Base-by-base conservation (phyloP, 2,888 invertebrate genomes). In the Agriopis marginaria region DNA sequence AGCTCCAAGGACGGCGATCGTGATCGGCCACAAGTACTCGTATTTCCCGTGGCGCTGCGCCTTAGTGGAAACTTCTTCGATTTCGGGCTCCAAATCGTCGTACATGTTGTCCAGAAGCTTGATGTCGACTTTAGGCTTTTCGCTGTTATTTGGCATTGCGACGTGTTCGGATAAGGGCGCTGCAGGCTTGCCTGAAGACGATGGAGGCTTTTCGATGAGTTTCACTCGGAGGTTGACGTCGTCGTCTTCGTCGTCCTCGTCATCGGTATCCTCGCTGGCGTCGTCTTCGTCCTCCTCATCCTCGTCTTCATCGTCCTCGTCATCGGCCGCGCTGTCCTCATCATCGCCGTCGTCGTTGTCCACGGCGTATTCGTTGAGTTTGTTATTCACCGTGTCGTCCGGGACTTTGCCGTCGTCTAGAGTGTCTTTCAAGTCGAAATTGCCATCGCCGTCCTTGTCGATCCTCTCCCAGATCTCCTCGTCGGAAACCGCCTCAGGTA, bases 1-100 rank as follows among this genome's bases (percentile, higher is more conserved):
- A 55, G 96, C 94, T 62, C 96, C 94, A 53, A 95, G 86, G 69
- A 96, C 89, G 58, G 96, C 94, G 73, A 96, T 95, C 51, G 95
- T 85, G 42, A 95, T 93, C 51, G 95, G 95, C 91, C 95, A 94
- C 72, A 96, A 79, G 84, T 95, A 95, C 65, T 90, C 91, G 79
- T 95, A 95, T 73, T 80, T 89, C 62, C 88, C 86, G 79, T 94
- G 95, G 75, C 93, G 86, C 79, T 88, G 81, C 61, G 93, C 85
- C 81, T 88, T 75, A 74, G 91, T 79, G 77, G 89, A 81, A 79
- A 89, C 82, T 83, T 90, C 78, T 44, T 86, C 80, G 70, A 87
- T 87, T 53, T 86, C 86, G 1, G 87, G 80, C 64, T 90, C 91
- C 50, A 87, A 69, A 50, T 87, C 86, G 50, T 88, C 89, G 64